A percentile compares a stretch with the other conserved stretches of the same genome.
These are phyloP conservation scores for Macrochelys suwanniensis DNA, from an alignment of 2,797 vertebrate genomes.

Conservation along the genomic window DNA sequence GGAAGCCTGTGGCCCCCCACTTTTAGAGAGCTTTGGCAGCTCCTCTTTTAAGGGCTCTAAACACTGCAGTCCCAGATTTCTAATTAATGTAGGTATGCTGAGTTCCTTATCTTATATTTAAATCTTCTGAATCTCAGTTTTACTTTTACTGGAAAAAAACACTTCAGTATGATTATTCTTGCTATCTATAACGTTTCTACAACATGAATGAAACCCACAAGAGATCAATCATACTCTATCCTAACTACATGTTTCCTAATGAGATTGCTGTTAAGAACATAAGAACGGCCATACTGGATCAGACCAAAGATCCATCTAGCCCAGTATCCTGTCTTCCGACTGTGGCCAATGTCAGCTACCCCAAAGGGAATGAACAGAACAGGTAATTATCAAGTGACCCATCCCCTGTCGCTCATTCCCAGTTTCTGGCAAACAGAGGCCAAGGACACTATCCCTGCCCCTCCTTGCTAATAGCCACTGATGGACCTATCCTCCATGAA, in stretches of 20 bases:
- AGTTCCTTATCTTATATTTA: background rate
- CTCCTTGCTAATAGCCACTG: too few relatives aligned
- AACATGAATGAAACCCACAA: background rate
- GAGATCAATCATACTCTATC: background rate
- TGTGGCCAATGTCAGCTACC: too few relatives aligned
- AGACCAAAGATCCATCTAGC: too few relatives aligned
- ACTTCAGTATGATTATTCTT: background rate
- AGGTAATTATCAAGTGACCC: too few relatives aligned
- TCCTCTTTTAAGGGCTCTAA: background rate
- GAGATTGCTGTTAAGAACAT: background rate
- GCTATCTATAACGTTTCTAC: background rate
- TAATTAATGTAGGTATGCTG: background rate
- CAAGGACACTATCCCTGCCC: too few relatives aligned
- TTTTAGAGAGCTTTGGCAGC: background rate
- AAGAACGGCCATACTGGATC: too few relatives aligned
- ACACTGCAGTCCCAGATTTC: background rate
- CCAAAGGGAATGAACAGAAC: too few relatives aligned
- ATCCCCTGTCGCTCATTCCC: too few relatives aligned
- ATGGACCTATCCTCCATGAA: too few relatives aligned
- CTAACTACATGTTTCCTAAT: background rate
- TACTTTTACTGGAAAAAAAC: background rate
- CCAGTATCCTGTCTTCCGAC: too few relatives aligned
- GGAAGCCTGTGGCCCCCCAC: too few relatives aligned
- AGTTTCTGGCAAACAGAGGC: too few relatives aligned
- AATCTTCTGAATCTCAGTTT: background rate